Evolutionary conservation across 2,888 invertebrate species (phyloP).

Genomic region (Caenorhabditis plicata): DNA sequence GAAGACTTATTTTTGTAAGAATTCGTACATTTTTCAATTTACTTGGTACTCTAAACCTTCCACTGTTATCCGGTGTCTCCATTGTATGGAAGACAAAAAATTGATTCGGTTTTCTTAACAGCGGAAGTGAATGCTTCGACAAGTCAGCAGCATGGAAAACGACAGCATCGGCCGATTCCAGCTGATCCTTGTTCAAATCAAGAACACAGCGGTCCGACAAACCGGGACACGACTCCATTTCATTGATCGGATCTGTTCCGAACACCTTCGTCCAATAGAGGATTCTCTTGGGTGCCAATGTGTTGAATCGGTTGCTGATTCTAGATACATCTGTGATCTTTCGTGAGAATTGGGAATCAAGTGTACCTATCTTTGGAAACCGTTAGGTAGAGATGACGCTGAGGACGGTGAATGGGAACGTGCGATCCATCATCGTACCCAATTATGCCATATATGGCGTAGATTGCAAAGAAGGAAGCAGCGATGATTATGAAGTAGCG

Average conservation of each 20-base stretch:
- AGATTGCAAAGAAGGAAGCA: constrained; percentile 24
- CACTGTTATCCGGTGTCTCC: constrained; percentile 43
- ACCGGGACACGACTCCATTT: constrained; percentile 39
- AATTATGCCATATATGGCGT: constrained; percentile 41
- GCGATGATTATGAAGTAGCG: constrained; percentile 22
- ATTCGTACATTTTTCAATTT: neutral
- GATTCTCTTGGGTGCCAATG: constrained; percentile 48
- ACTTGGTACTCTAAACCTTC: constrained; percentile 12
- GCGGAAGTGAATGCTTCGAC: constrained; percentile 15
- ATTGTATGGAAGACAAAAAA: constrained; percentile 30
- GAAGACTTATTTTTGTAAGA: neutral
- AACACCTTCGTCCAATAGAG: constrained; percentile 60
- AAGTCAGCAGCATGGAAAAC: constrained; percentile 69
- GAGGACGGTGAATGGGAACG: constrained; percentile 21
- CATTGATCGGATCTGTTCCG: constrained; percentile 5
- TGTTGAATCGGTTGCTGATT: constrained; percentile 42
- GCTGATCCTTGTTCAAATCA: constrained; percentile 70
- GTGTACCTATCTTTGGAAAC: constrained; percentile 41
- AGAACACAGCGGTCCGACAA: constrained; percentile 71
- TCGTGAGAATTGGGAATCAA: no score
- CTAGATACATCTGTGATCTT: constrained; percentile 24
- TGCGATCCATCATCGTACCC: constrained; percentile 40
- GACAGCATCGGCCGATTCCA: constrained; percentile 73
- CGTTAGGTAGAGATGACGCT: constrained; percentile 50
- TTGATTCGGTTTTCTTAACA: constrained; percentile 11